Base-by-base conservation (phyloP, 2,797 vertebrate species). In the Anguilla anguilla region DNA sequence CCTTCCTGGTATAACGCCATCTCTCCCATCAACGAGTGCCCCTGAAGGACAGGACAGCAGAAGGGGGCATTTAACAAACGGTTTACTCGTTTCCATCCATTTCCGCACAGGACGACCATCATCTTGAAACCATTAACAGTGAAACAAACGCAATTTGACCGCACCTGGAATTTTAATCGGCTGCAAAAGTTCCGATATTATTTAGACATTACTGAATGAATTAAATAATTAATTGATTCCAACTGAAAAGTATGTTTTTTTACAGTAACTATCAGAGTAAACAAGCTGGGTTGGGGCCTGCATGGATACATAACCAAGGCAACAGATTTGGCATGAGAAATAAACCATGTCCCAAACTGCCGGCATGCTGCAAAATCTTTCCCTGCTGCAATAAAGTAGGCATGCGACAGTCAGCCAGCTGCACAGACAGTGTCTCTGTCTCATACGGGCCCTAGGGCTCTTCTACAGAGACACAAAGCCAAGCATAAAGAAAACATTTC, bases 1-100 rank as follows among this genome's bases (percentile, higher is more conserved):
- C 96, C 92, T 89, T 98, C 97, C 94, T 96, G 96, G 94, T 97
- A 96, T 89, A 97, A 96, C 90, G 96, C 96, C 97, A 98, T 98
- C 90, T 92, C 88, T 85, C 92, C 95, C 93, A 88, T 95, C 93
- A 96, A 92, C 88, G 93, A 83, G 77, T 88, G 87, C 35, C 55
- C 82, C 92, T 93, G 83, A 83, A 85, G 85, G 64, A 89, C 81
- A 61, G 86, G 74, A 84, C 31, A 53, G n/a, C 39, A 51, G 6
- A 17, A 82, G 46, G 51, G 43, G 79, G 51, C 39, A 74, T 39
- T 15, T 13, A 11, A 35, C 11, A 74, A 2, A 35, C 3, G 35
- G 61, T 25, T 9, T 7, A 64, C 61, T 64, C 25, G n/a, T 61
- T 61, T 22, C 15, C 59, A 61, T 61, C 59, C 22, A n/a, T 69